phyloP scores from a whole-genome alignment of 2,888 invertebrate species.

The Hydroisotoma schaefferi region DNA sequence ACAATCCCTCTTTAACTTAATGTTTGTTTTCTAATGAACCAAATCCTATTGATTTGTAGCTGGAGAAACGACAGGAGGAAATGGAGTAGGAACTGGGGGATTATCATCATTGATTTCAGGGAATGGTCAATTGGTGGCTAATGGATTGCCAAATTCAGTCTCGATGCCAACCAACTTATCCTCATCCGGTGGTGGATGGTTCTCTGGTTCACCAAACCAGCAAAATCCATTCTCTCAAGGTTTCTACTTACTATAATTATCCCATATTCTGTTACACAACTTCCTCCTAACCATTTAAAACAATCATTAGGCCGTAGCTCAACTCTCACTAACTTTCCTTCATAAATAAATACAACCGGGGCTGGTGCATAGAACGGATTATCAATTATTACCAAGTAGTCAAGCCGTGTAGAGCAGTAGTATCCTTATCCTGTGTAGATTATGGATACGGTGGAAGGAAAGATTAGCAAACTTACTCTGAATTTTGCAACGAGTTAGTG shows the following conservation, averaged over 20 bases:
- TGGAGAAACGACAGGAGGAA: conserved; percentile 28
- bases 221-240: conserved; percentile 44
- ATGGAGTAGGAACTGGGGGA: conserved; percentile 18
- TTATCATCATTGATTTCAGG: no score
- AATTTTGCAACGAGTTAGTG: no score
- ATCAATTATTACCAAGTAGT: no score
- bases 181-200: conserved; percentile 39
- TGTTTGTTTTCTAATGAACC: background rate
- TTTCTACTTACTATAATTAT: conserved; percentile 5
- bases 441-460: no score
- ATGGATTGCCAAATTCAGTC: conserved; percentile 35
- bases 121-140: no score
- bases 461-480: no score
- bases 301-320: background rate
- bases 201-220: conserved; percentile 44
- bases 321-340: background rate
- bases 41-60: conserved; percentile 25
- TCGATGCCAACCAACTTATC: conserved; percentile 45
- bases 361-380: background rate
- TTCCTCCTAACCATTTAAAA: no score
- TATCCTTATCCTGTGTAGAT: no score
- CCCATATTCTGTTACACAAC: no score
- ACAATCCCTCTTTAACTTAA: no score
- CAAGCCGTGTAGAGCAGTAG: background rate
- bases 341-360: background rate